phyloP scores from a whole-genome alignment of 2,888 invertebrate genomes.

The Polyommatus icarus region DNA sequence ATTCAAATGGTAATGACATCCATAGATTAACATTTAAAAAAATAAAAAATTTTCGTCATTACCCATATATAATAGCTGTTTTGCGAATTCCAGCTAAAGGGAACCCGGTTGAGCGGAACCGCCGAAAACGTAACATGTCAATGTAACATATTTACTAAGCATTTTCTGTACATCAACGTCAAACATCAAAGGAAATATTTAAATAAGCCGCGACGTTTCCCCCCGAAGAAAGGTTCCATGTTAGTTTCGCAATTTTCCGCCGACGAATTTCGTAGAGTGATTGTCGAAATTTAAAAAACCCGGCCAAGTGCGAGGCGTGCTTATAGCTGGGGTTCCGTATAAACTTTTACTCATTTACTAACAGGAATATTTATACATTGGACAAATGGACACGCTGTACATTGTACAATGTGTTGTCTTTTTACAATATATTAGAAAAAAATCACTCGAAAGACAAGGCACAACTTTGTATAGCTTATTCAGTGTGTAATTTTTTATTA shows the following conservation, averaged over 20 bases:
- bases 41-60: too few species aligned
- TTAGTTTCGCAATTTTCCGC: constrained; percentile 25
- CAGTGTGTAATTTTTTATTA: too few species aligned
- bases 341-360: neutral
- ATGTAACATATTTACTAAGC: constrained; percentile 7
- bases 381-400: neutral
- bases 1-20: neutral
- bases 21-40: neutral
- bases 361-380: neutral
- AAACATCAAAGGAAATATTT: constrained; percentile 25
- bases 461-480: too few species aligned
- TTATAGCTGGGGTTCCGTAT: neutral
- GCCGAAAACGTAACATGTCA: constrained; percentile 6
- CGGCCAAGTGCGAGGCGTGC: neutral
- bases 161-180: constrained; percentile 1
- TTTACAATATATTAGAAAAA: too few species aligned
- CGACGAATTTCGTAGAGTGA: constrained; percentile 8
- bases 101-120: neutral
- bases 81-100: neutral
- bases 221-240: constrained; percentile 13
- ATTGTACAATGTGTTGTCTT: too few species aligned
- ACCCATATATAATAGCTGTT: neutral
- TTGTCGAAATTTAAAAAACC: constrained; percentile 17
- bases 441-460: too few species aligned
- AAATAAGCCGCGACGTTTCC: constrained; percentile 8